Conservation (phyloP, 1,140 invertebrate species). For the Drosophila sulfurigaster region DNA sequence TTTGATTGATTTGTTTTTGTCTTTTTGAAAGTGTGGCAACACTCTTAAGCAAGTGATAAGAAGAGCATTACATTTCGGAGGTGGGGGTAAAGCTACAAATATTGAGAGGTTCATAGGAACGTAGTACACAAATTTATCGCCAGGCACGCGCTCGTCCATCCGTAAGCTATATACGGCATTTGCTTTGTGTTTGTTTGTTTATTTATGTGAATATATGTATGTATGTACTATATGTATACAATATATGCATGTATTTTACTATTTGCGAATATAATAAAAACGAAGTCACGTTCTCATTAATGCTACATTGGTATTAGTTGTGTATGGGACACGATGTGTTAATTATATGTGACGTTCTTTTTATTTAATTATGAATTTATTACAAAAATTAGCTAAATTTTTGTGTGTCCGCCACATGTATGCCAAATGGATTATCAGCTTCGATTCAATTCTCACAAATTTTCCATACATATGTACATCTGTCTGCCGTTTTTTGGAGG, state of each 20-base stretch:
- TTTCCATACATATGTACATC: conserved; percentile 37
- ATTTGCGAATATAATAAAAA: conserved; percentile 67
- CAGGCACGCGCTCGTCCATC: conserved; percentile 14
- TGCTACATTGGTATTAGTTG: conserved; percentile 28
- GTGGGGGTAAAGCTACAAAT: not conserved
- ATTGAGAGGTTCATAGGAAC: not conserved
- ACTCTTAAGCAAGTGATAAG: not conserved
- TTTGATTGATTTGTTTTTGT: not conserved
- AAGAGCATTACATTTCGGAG: not conserved
- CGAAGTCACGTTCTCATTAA: conserved; percentile 78
- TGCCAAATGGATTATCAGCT: conserved; percentile 49
- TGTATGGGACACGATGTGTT: conserved; percentile 62
- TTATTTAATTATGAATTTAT: conserved; percentile 69
- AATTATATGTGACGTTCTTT: conserved; percentile 72
- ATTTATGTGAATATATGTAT: not conserved
- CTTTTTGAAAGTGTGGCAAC: not conserved
- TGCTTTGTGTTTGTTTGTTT: conserved; percentile 16
- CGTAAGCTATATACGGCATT: not conserved
- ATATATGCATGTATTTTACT: conserved; percentile 13
- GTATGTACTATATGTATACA: conserved; percentile 5
- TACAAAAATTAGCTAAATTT: conserved; percentile 70
- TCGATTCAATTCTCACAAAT: conserved; percentile 33
- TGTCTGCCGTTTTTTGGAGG: conserved; percentile 15
- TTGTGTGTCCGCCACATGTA: conserved; percentile 42
- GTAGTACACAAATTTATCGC: not conserved